A percentile compares a stretch with the other conserved stretches of the same genome.
Conservation (phyloP, 2,888 invertebrate species). For the Ophion ventricosus region DNA sequence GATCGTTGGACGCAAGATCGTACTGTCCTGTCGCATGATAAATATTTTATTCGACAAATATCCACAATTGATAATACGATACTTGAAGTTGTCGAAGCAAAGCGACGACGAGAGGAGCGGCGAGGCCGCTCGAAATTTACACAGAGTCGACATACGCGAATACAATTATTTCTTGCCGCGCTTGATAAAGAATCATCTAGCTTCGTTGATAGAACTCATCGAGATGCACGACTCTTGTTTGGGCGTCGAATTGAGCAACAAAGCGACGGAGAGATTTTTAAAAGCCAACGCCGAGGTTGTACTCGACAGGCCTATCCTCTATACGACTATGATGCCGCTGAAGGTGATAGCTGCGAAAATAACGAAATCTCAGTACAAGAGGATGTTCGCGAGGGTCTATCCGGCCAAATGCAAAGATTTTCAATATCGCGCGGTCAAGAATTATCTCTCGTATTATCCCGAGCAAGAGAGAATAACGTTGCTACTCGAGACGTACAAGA, state of each 20-base stretch:
- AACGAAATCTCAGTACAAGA: conserved; percentile 68
- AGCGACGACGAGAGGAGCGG: neutral
- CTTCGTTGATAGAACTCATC: conserved; percentile 71
- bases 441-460: conserved; percentile 72
- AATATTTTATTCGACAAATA: conserved; percentile 69
- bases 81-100: conserved; percentile 70
- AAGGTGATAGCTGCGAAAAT: conserved; percentile 67
- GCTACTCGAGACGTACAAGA: conserved; percentile 69
- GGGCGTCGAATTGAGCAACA: conserved; percentile 70
- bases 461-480: conserved; percentile 67
- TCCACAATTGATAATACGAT: conserved; percentile 74
- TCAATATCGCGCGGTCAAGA: conserved; percentile 25
- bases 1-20: conserved; percentile 64
- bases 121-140: conserved; percentile 6
- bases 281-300: conserved; percentile 71
- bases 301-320: conserved; percentile 69
- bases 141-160: conserved; percentile 50
- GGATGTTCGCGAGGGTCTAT: conserved; percentile 70
- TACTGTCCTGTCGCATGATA: conserved; percentile 60
- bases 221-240: conserved; percentile 60
- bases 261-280: conserved; percentile 70
- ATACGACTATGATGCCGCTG: conserved; percentile 69
- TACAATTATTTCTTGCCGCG: conserved; percentile 69
- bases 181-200: conserved; percentile 72
- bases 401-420: conserved; percentile 64